A percentile compares a stretch with the other conserved stretches of the same genome.
Evolutionary conservation across 1,140 invertebrate genomes (phyloP).

Genomic region (Neoseiulus cucumeris): DNA sequence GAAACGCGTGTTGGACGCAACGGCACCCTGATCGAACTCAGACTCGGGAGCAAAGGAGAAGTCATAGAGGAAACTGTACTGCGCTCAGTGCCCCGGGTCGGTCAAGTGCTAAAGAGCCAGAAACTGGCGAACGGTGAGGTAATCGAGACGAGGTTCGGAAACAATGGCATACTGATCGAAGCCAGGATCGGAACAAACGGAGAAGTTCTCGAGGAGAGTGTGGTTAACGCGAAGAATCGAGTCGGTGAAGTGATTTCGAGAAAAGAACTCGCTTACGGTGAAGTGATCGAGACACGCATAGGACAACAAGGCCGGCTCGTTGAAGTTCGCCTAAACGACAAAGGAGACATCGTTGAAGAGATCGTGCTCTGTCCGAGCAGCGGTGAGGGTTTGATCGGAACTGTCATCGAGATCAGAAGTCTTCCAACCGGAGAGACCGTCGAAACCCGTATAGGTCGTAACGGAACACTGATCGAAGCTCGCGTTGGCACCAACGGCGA

Average conservation of each 20-base stretch:
- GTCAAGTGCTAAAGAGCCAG: neutral
- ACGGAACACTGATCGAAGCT: neutral
- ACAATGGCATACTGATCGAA: neutral
- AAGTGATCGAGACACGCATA: neutral
- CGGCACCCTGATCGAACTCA: neutral
- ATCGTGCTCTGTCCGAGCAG: neutral
- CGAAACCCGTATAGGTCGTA: neutral
- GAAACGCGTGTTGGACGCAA: neutral
- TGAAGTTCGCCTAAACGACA: neutral
- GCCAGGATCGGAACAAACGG: neutral
- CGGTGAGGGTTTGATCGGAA: neutral
- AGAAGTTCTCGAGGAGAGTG: neutral
- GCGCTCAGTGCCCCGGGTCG: neutral
- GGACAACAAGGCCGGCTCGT: neutral
- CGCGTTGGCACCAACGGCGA: neutral
- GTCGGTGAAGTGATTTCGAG: conserved; percentile 8
- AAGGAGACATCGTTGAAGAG: neutral
- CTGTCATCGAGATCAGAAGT: conserved; percentile 6
- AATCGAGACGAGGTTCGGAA: neutral
- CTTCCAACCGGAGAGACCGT: neutral
- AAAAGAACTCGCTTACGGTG: neutral
- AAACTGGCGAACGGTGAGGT: neutral
- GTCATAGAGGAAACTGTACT: neutral
- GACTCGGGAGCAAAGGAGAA: neutral
- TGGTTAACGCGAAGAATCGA: neutral